Percentiles rank a stretch among this genome's conserved stretches.
phyloP scores from a whole-genome alignment of 2,888 invertebrate species.

The Gordius sp. region DNA sequence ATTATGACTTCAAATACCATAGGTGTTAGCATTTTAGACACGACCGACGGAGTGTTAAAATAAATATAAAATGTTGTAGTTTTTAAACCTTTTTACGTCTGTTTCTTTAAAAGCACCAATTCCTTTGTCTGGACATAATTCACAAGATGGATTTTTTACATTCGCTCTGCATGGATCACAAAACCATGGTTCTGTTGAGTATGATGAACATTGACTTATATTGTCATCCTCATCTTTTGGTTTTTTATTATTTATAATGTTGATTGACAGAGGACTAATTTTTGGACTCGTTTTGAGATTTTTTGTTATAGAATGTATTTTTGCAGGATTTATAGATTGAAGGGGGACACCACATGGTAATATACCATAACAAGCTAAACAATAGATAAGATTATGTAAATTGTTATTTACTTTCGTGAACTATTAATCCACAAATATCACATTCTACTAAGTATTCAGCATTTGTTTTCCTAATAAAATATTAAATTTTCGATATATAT shows the following conservation, averaged over 20 bases:
- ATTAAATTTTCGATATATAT: not conserved
- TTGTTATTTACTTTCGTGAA: constrained; percentile 52
- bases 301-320: too few relatives aligned
- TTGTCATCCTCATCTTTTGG: not conserved
- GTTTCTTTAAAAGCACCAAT: constrained; percentile 75
- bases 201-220: not conserved
- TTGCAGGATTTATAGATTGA: constrained; percentile 13
- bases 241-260: too few relatives aligned
- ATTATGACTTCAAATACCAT: too few relatives aligned
- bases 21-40: too few relatives aligned
- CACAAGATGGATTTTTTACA: constrained; percentile 57
- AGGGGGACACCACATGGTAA: constrained; percentile 8
- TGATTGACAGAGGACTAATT: too few relatives aligned
- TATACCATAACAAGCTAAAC: constrained; percentile 16
- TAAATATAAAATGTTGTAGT: too few relatives aligned
- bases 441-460: constrained; percentile 87
- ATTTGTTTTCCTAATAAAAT: constrained; percentile 43
- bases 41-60: too few relatives aligned
- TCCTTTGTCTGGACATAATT: constrained; percentile 49
- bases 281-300: too few relatives aligned
- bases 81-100: constrained; percentile 67
- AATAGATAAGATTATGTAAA: constrained; percentile 14
- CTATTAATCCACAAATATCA: constrained; percentile 77
- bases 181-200: constrained; percentile 89
- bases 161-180: constrained; percentile 90